Evolutionary conservation across 2,888 invertebrate species (phyloP), one percentile per base, ranked within the genome.

Genomic region (Eupsilia transversa): DNA sequence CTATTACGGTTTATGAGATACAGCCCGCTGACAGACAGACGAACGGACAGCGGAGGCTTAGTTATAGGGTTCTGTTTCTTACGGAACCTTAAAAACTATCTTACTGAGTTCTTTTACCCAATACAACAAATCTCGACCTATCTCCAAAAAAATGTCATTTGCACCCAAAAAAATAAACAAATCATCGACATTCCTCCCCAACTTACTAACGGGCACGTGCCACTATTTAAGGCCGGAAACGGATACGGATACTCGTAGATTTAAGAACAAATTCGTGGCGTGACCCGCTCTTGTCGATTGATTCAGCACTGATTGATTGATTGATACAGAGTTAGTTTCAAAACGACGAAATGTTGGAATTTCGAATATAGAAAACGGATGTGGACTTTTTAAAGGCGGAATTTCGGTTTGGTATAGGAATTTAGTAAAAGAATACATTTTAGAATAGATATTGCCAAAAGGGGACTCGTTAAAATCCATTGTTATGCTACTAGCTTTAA

Each of bases 231-330:
- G 66, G 76, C 84, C 88, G 89, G 89, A 89, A 89, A 74, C 87
- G 87, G 87, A 87, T 85, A 70, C 84, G 87, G 84, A 87, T 85
- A 75, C 83, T 84, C 82, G 77, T 81, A 83, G 87, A 89, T 86
- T 88, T 88, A 87, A 78, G 85, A 88, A 89, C 89, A 87, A 87
- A 88, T 89, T 89, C 80, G 89, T 83, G 88, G 80, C 88, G 82
- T 85, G 87, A 81, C 87, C 87, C 79, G 65, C 64, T 12, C 52
- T 77, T 74, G 85, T 72, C 82, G 86, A 86, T 85, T 86, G 86
- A 86, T 85, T 75, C 80, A 65, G 20, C n/a, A 74, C 61, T 79
- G 88, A 89, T 82, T 82, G 87, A 88, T 81, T 85, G 88, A 89
- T 88, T 86, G 82, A 86, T 82, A 72, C 64, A 41, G 70, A 73